Evolutionary conservation across 2,888 invertebrate genomes (phyloP).

Genomic region (Caenorhabditis japonica): DNA sequence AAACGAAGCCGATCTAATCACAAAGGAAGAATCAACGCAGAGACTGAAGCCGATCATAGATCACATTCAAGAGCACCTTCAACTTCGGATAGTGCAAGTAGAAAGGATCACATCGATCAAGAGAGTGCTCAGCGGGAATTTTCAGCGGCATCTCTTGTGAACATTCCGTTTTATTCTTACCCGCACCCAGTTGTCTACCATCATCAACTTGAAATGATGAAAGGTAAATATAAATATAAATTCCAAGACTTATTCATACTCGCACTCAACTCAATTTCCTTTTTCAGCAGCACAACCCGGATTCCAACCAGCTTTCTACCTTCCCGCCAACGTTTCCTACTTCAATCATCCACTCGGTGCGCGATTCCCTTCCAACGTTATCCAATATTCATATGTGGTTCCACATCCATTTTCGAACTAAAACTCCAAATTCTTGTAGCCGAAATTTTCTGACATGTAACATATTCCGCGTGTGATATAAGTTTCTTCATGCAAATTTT

Average conservation of each 20-base stretch:
- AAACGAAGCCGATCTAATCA: neutral
- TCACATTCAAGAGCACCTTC: neutral
- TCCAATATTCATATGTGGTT: slow-evolving; percentile 9
- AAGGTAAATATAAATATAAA: too few relatives aligned
- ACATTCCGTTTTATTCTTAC: too few relatives aligned
- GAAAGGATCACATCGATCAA: too few relatives aligned
- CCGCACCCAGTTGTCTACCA: too few relatives aligned
- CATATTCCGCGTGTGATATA: slow-evolving; percentile 36
- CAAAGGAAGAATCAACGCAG: neutral
- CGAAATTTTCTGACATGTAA: slow-evolving; percentile 11
- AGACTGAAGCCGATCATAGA: neutral
- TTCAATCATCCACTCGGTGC: slow-evolving; percentile 15
- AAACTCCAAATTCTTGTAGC: slow-evolving; percentile 16
- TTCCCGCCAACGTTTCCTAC: neutral
- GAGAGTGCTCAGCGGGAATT: too few relatives aligned
- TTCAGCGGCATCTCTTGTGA: too few relatives aligned
- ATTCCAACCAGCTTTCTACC: too few relatives aligned
- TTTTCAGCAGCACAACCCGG: too few relatives aligned
- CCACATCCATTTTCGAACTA: slow-evolving; percentile 10
- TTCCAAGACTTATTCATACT: too few relatives aligned
- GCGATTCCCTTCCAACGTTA: slow-evolving; percentile 22
- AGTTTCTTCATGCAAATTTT: slow-evolving; percentile 17
- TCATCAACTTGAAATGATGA: too few relatives aligned
- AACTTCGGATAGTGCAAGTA: slow-evolving; percentile 14
- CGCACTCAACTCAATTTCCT: too few relatives aligned